phyloP scores from a whole-genome alignment of 2,888 invertebrate species.

The Kryphioiulus occultus region DNA sequence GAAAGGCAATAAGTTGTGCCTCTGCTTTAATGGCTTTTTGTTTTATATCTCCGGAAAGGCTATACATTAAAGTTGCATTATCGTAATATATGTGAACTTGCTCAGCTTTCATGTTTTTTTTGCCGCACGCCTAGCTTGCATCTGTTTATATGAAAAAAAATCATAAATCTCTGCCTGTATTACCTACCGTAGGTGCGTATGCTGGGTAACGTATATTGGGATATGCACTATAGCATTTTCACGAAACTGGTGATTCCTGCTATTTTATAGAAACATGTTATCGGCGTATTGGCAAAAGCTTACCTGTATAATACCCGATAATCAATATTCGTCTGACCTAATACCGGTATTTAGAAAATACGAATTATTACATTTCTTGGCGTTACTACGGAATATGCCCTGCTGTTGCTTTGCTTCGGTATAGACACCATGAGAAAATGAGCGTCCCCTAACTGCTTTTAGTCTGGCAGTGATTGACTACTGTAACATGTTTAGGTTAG shows the following conservation, averaged over 20 bases:
- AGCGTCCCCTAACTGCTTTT: too few species aligned
- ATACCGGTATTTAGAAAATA: too few species aligned
- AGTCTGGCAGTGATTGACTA: too few species aligned
- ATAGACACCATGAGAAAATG: too few species aligned
- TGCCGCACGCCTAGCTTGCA: not conserved
- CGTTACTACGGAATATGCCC: too few species aligned
- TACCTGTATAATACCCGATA: too few species aligned
- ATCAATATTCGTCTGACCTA: too few species aligned
- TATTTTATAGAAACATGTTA: too few species aligned
- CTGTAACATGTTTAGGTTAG: too few species aligned
- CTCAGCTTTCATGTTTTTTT: not conserved
- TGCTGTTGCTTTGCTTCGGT: too few species aligned
- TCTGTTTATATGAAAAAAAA: not conserved
- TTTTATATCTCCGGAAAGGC: not conserved
- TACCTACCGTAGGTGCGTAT: not conserved
- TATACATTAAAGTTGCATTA: constrained; percentile 35
- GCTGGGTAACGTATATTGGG: not conserved
- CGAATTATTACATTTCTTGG: too few species aligned
- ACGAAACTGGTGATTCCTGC: not conserved
- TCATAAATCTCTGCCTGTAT: not conserved
- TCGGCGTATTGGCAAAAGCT: too few species aligned
- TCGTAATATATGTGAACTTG: not conserved
- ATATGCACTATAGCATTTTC: not conserved
- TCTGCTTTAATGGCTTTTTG: constrained; percentile 17
- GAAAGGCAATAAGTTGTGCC: not conserved